Base-by-base conservation (phyloP, 2,113 vertebrate genomes). In the Phyllopteryx taeniolatus region DNA sequence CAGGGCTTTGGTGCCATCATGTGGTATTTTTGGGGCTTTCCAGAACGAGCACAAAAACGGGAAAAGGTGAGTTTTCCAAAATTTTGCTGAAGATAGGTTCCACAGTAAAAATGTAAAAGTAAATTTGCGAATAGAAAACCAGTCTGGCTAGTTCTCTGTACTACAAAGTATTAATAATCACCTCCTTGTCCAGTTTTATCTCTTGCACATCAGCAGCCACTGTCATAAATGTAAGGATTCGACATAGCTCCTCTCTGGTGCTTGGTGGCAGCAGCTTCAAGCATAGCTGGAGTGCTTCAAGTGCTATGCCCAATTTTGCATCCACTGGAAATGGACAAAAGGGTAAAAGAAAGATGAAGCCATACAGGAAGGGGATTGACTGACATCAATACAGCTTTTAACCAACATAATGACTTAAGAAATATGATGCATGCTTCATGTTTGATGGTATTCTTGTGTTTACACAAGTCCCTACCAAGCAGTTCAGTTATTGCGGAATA, bases 221-320 rank as follows among this genome's bases (percentile, higher is more conserved):
- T 59, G 94, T 93, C 95, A 98, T 96, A 83, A 98, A 98, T 22
- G 92, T 91, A 4, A 99, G 91, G 5, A 99, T 85, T 22, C 92
- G 91, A 80, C 91, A 90, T 76, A 99, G 95, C 85, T 98, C 96
- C 68, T 98, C 96, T 74, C 96, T 93, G 33, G 83, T 86, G 68
- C 87, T 89, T 22, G 88, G 85, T 60, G 94, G 92, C 47, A 98
- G 87, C 79, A 98, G 93, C 89, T 98, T 99, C 83, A 98, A 78
- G 79, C 95, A 96, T 22, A 99, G 93, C 62, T 99, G 98, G 77
- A 96, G 77, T 35, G 95, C 96, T 87, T 98, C 95, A 65, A 99
- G 81, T 27, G 95, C 95, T 47, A 88, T 87, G 44, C 91, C 90
- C 31, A 92, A 91, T 86, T 95, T 95, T 33, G 95, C 98, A 54